Evolutionary conservation across 1,140 invertebrate species (phyloP), one percentile per base, ranked within the genome.

Genomic region (Apocrypta bakeri): DNA sequence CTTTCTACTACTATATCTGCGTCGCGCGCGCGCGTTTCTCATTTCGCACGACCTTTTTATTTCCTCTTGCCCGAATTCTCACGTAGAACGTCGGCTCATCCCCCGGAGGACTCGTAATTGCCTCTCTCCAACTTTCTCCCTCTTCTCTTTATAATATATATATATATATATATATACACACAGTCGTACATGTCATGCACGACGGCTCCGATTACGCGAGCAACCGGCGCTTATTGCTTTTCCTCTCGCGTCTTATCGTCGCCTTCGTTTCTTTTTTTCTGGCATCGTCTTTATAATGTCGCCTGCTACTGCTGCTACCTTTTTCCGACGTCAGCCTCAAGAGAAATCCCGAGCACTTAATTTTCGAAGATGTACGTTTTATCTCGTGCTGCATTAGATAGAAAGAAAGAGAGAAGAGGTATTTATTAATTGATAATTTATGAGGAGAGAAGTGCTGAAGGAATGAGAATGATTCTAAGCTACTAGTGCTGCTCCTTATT

Each of bases 351-450:
- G 48, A n/a, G 48, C 21, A 21, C 21, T 56, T 56, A 56, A 56
- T 56, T 56, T 56, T 56, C 48, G 48, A 21, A 56, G 48, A 56
- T 7, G 48, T 56, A 17, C 21, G 2, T 56, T 17, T 3, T 56
- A 56, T n/a, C 6, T n/a, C 21, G 21, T 9, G 33, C 33, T 37
- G 9, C 33, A 37, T 9, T 37, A 9, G 33, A 56, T 56, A 68
- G 64, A 31, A 2, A 66, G 24, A 66, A 24, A 29, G 27, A 21
- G 2, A 4, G 24, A 6, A 1, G 25, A 11, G 61, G 14, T n/a
- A 27, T 56, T 82, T 82, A 77, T 29, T 82, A 78, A 82, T 82
- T 78, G 74, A 42, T 78, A 72, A 82, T 82, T 82, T 82, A 78
- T 71, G 27, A 25, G n/a, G 72, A 56, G 12, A 21, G 27, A 12